Percentiles rank a stretch among this genome's conserved stretches.
phyloP scores from a whole-genome alignment of 2,113 vertebrate genomes.

The Gracilinanus agilis region DNA sequence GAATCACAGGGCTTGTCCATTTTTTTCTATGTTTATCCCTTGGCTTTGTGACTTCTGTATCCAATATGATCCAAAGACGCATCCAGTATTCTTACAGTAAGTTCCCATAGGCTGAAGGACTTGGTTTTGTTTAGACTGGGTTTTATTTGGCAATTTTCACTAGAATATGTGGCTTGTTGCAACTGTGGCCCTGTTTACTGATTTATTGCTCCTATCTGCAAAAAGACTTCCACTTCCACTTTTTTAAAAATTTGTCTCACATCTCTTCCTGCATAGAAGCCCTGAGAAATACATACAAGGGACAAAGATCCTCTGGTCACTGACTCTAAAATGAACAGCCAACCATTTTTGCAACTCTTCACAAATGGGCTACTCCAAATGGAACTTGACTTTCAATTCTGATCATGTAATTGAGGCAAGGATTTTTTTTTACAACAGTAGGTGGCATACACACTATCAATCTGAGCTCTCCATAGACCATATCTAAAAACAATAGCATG shows the following conservation, averaged over 20 bases:
- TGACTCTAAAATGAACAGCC: constrained; percentile 5
- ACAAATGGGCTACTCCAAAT: constrained; percentile 40
- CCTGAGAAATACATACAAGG: not conserved
- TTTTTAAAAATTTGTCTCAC: constrained; percentile 2
- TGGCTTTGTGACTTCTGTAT: constrained; percentile 21
- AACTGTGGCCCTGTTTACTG: not conserved
- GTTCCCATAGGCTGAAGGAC: constrained; percentile 27
- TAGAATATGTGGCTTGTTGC: not conserved
- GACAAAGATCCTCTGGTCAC: not conserved
- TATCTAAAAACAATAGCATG: constrained; percentile 36
- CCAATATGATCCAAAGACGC: constrained; percentile 17
- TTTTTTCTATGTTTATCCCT: not conserved
- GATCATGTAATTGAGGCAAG: constrained; percentile 27
- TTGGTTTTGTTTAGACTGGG: constrained; percentile 37
- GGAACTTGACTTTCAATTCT: constrained; percentile 35
- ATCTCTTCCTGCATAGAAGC: not conserved
- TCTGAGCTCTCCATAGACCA: not conserved
- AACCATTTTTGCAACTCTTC: constrained; percentile 19
- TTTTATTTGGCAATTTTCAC: not conserved
- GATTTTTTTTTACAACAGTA: constrained; percentile 33
- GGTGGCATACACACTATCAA: not conserved
- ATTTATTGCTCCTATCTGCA: not conserved
- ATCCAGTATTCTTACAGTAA: not conserved
- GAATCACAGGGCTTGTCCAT: not conserved
- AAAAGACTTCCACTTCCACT: constrained; percentile 26